Conservation (phyloP, 2,888 invertebrate genomes). For the Adela reaumurella region DNA sequence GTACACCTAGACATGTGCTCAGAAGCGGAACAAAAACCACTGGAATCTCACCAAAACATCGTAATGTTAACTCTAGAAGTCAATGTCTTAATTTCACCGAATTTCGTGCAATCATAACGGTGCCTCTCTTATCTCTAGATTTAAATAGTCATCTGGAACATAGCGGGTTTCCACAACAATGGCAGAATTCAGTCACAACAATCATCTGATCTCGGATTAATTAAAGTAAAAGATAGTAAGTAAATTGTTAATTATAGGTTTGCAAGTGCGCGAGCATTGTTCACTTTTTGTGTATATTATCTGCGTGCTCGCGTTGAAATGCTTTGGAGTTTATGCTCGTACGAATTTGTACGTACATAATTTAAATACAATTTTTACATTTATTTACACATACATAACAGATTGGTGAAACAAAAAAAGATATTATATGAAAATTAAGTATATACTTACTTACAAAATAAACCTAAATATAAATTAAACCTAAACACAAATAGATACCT, state of each 20-base stretch:
- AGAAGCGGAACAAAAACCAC: background rate
- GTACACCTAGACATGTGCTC: too few relatives aligned
- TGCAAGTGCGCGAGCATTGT: background rate
- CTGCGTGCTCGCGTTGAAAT: too few relatives aligned
- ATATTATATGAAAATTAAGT: too few relatives aligned
- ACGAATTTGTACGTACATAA: too few relatives aligned
- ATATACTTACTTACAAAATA: too few relatives aligned
- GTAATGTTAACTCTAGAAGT: background rate
- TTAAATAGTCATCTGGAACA: background rate
- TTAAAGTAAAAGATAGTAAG: conserved; percentile 4
- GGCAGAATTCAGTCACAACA: background rate
- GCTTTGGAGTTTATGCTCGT: too few relatives aligned
- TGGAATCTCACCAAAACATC: background rate
- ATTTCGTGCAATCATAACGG: background rate
- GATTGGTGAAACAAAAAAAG: too few relatives aligned
- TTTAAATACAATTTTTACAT: too few relatives aligned
- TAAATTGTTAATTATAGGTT: conserved; percentile 10
- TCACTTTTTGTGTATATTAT: background rate
- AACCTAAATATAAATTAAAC: too few relatives aligned
- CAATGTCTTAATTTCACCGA: background rate
- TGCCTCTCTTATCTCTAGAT: background rate
- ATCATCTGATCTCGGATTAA: background rate
- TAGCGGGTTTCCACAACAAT: background rate
- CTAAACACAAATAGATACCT: too few relatives aligned
- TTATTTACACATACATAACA: too few relatives aligned